Conservation (phyloP, 2,888 invertebrate species). For the Sarcophaga subvicina region DNA sequence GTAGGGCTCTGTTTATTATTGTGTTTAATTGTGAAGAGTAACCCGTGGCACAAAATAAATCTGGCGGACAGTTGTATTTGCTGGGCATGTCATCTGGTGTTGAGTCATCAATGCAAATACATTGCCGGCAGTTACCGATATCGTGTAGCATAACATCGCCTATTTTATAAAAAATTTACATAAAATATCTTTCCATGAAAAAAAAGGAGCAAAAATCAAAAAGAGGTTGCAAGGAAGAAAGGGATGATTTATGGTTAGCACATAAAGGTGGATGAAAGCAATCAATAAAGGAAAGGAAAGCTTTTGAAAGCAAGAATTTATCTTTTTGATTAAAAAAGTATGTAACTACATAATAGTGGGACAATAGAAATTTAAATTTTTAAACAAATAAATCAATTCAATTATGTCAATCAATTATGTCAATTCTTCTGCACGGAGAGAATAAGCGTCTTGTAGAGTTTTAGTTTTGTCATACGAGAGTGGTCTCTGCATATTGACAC, state of each 20-base stretch:
- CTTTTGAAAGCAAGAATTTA: neutral
- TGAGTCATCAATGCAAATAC: conserved; percentile 85
- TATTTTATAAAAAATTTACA: conserved; percentile 85
- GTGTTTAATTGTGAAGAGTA: conserved; percentile 73
- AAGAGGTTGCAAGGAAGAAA: neutral
- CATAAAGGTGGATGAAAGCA: neutral
- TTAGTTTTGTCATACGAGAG: no score
- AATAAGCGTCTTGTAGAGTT: no score
- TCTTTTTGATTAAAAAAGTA: no score
- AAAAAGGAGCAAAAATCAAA: conserved; percentile 1
- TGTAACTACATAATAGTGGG: no score
- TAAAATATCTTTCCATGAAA: no score
- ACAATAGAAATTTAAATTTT: no score
- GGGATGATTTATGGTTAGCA: neutral
- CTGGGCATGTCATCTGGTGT: conserved; percentile 81
- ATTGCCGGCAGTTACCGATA: conserved; percentile 88
- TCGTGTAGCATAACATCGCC: conserved; percentile 87
- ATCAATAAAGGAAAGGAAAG: no score
- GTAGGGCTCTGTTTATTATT: no score
- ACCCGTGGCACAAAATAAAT: conserved; percentile 81
- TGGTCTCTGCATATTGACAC: no score
- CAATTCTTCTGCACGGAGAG: no score
- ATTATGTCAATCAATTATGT: no score
- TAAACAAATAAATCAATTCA: no score
- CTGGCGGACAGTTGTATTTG: conserved; percentile 81